Percentiles rank a stretch among this genome's conserved stretches.
phyloP scores from a whole-genome alignment of 2,113 vertebrate genomes.

The Donacobius atricapilla region DNA sequence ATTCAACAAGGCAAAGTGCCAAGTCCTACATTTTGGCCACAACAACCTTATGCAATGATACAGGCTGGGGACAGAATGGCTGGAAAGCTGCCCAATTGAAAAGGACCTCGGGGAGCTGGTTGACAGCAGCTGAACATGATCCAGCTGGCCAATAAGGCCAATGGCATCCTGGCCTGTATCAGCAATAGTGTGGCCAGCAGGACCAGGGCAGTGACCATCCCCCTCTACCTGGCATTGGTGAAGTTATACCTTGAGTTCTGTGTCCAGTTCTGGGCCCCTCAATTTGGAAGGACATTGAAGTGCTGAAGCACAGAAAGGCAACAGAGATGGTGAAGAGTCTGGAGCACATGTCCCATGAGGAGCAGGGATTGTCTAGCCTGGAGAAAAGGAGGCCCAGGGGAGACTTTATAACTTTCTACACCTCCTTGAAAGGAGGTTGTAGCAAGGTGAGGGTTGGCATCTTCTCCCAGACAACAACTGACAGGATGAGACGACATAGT shows the following conservation, averaged over 20 bases:
- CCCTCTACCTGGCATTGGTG: neutral
- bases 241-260: neutral
- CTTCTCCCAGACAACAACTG: neutral
- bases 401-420: neutral
- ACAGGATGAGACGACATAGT: neutral
- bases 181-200: neutral
- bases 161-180: neutral
- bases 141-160: neutral
- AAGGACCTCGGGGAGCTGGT: neutral
- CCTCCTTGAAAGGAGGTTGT: neutral
- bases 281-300: neutral
- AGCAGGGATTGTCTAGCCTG: neutral
- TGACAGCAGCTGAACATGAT: neutral
- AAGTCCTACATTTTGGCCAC: neutral
- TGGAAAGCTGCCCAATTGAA: neutral
- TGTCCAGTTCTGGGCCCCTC: too few species aligned
- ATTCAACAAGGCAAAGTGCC: neutral
- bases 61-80: neutral
- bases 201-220: accelerated
- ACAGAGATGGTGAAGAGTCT: neutral
- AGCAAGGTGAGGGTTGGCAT: neutral
- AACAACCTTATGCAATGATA: neutral
- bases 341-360: neutral
- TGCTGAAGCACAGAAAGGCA: neutral
- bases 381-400: neutral